Evolutionary conservation across 2,113 vertebrate genomes (phyloP).

Genomic region (Seriola quinqueradiata): DNA sequence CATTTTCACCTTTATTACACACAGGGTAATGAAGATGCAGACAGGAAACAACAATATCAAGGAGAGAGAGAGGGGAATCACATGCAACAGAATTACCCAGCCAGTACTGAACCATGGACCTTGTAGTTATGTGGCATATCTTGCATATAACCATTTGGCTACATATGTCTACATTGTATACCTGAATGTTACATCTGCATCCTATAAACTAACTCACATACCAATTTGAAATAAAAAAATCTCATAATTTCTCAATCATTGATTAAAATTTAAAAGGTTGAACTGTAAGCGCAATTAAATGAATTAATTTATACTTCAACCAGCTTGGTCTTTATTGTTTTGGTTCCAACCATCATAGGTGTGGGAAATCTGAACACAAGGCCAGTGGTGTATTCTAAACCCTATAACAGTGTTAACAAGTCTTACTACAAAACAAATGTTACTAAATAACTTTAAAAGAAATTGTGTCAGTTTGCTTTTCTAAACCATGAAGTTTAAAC

Average conservation of each 20-base stretch:
- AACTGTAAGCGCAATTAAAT: background rate
- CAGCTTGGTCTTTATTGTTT: background rate
- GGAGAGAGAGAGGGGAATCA: background rate
- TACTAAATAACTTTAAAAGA: slow-evolving; percentile 5
- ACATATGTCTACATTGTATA: background rate
- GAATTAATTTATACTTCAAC: background rate
- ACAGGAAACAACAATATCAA: background rate
- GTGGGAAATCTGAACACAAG: background rate
- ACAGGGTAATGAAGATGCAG: background rate
- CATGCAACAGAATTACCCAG: background rate
- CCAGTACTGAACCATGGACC: background rate
- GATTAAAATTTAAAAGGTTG: background rate
- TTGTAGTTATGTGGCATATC: too few relatives aligned
- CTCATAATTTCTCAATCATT: too few relatives aligned
- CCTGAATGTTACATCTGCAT: background rate
- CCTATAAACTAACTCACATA: too few relatives aligned
- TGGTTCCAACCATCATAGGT: too few relatives aligned
- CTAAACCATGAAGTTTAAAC: background rate
- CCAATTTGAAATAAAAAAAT: too few relatives aligned
- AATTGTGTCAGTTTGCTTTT: background rate
- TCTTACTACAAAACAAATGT: background rate
- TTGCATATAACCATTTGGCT: background rate
- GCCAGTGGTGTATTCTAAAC: background rate
- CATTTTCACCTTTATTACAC: background rate
- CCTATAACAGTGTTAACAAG: background rate